These are phyloP conservation scores for Acipenser ruthenus DNA, from an alignment of 2,797 vertebrate genomes.

Conservation along the genomic window DNA sequence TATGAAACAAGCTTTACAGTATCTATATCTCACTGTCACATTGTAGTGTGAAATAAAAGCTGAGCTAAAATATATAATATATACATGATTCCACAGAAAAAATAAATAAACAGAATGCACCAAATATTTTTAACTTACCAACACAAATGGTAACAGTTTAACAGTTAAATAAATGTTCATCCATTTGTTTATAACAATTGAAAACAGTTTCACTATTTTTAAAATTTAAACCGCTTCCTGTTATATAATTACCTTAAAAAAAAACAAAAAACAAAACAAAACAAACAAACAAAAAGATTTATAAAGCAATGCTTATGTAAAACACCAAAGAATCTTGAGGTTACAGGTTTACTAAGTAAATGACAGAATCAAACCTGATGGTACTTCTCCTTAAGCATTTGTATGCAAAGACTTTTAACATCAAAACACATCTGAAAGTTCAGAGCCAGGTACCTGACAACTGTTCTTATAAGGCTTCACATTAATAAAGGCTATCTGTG, in stretches of 20 bases:
- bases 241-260: constrained; percentile 27
- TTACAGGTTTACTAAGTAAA: constrained; percentile 3
- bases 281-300: constrained; percentile 22
- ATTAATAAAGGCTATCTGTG: constrained; percentile 18
- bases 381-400: constrained; percentile 22
- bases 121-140: too few relatives aligned
- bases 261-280: constrained; percentile 20
- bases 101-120: too few relatives aligned
- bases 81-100: too few relatives aligned
- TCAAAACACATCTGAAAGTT: constrained; percentile 15
- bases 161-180: too few relatives aligned
- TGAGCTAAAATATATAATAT: too few relatives aligned
- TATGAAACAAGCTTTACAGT: constrained; percentile 45
- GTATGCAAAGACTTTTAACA: constrained; percentile 22
- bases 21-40: background rate
- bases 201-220: too few relatives aligned
- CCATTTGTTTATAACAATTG: too few relatives aligned
- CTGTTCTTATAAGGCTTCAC: constrained; percentile 25
- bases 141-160: too few relatives aligned
- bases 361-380: constrained; percentile 9
- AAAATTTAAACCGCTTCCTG: background rate
- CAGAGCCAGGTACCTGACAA: constrained; percentile 26
- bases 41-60: background rate
- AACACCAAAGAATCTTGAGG: background rate
- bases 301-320: constrained; percentile 2